phyloP scores from a whole-genome alignment of 1,140 invertebrate genomes.

The Drosophila littoralis region DNA sequence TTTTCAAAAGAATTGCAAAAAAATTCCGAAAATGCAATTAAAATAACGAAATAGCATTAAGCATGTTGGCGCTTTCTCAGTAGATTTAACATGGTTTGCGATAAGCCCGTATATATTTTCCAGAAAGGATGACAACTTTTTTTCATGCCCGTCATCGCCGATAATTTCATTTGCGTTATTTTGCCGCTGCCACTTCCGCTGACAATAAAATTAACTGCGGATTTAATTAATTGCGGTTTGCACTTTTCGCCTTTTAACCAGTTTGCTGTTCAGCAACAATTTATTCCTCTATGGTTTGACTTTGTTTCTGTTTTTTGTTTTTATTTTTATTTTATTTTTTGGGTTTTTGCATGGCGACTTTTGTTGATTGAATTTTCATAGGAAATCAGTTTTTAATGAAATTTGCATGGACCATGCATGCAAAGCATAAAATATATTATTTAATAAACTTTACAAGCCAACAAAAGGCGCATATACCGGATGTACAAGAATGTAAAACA shows the following conservation, averaged over 20 bases:
- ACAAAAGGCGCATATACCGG: slow-evolving; percentile 2
- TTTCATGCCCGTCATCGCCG: slow-evolving; percentile 17
- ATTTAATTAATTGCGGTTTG: slow-evolving; percentile 69
- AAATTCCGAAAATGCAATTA: slow-evolving; percentile 8
- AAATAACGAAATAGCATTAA: slow-evolving; percentile 38
- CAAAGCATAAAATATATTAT: slow-evolving; percentile 48
- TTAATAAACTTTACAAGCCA: slow-evolving; percentile 40
- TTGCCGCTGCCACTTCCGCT: slow-evolving; percentile 55
- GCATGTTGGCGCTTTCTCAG: slow-evolving; percentile 13
- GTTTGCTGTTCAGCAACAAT: slow-evolving; percentile 25
- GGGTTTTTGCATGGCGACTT: slow-evolving; percentile 23
- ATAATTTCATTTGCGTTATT: slow-evolving; percentile 60
- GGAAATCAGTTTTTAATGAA: slow-evolving; percentile 66
- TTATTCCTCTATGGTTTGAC: slow-evolving; percentile 20
- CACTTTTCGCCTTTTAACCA: slow-evolving; percentile 48
- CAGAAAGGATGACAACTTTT: slow-evolving; percentile 31
- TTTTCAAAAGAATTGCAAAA: not conserved
- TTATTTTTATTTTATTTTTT: slow-evolving; percentile 12
- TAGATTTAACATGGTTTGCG: slow-evolving; percentile 13
- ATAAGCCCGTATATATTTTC: slow-evolving; percentile 15
- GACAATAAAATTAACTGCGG: slow-evolving; percentile 67
- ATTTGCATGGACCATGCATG: slow-evolving; percentile 35
- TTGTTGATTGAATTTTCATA: slow-evolving; percentile 57
- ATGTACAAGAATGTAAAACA: not conserved
- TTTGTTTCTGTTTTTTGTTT: slow-evolving; percentile 6